Conservation (phyloP, 2,113 vertebrate genomes). For the Nestor notabilis region DNA sequence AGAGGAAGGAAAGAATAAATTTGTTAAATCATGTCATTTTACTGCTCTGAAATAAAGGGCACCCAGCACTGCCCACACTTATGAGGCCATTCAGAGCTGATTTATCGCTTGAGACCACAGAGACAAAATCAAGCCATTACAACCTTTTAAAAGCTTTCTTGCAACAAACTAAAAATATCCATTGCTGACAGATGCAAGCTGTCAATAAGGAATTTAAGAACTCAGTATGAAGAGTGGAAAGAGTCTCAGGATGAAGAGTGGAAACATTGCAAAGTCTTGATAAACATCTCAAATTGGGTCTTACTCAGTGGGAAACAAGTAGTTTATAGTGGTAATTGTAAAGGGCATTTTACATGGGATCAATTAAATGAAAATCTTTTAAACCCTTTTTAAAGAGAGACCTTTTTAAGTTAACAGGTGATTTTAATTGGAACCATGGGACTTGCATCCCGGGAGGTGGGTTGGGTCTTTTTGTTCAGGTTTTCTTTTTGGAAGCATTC, state of each 20-base stretch:
- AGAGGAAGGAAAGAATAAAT: not conserved
- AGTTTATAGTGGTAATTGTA: conserved; percentile 94
- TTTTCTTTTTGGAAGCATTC: conserved; percentile 76
- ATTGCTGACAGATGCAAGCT: conserved; percentile 81
- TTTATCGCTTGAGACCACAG: conserved; percentile 30
- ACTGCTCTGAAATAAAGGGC: not conserved
- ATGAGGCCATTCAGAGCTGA: not conserved
- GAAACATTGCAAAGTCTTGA: conserved; percentile 90
- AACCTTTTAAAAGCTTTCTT: conserved; percentile 81
- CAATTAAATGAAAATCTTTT: conserved; percentile 99
- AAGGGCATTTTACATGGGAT: conserved; percentile 90
- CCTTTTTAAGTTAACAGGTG: conserved; percentile 97
- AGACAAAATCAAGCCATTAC: conserved; percentile 60
- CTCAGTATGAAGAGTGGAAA: conserved; percentile 89
- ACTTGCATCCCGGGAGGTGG: conserved; percentile 73
- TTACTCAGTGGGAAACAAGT: conserved; percentile 91
- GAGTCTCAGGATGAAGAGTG: conserved; percentile 90
- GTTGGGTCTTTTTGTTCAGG: not conserved
- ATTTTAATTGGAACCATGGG: conserved; percentile 95
- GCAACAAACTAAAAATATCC: conserved; percentile 81
- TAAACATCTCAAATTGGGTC: conserved; percentile 99
- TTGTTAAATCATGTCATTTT: not conserved
- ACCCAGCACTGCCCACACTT: not conserved
- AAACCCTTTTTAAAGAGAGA: conserved; percentile 93
- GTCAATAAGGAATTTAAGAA: conserved; percentile 83